Evolutionary conservation across 1,140 invertebrate genomes (phyloP).

Genomic region (Ptiloglossa arizonensis): DNA sequence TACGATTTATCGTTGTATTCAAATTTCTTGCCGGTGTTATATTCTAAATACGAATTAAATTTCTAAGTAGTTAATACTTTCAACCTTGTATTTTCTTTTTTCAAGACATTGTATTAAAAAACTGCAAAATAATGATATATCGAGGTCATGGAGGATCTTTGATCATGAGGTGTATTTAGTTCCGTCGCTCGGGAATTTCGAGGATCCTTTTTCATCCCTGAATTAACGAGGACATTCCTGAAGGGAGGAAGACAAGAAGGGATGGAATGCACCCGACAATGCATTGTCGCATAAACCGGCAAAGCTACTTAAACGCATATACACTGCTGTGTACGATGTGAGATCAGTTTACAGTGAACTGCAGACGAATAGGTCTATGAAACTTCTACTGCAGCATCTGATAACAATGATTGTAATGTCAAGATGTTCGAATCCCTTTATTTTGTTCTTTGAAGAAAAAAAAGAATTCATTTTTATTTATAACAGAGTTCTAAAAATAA

Average conservation of each 20-base stretch:
- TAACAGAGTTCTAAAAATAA: neutral
- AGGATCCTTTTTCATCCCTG: constrained; percentile 23
- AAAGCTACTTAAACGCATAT: neutral
- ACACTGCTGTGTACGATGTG: neutral
- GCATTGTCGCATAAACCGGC: constrained; percentile 1
- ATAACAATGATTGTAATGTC: too few species aligned
- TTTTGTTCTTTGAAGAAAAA: neutral
- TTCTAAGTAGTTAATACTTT: neutral
- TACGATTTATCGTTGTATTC: neutral
- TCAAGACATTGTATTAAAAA: neutral
- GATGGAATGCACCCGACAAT: constrained; percentile 9
- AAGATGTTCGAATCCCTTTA: neutral
- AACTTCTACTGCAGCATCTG: neutral
- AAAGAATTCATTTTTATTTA: neutral
- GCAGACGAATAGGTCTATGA: neutral
- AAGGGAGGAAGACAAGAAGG: constrained; percentile 20
- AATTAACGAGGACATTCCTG: constrained; percentile 30
- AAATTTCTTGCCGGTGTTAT: neutral
- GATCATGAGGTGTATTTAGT: constrained; percentile 22
- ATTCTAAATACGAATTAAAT: neutral
- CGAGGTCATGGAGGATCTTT: constrained; percentile 2
- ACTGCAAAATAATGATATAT: constrained; percentile 16
- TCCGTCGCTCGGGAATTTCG: constrained; percentile 14
- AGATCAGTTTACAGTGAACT: neutral
- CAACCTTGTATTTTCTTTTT: too few species aligned